These are phyloP conservation scores for Poecilobothrus nobilitatus DNA, from an alignment of 2,888 invertebrate species.

Conservation along the genomic window DNA sequence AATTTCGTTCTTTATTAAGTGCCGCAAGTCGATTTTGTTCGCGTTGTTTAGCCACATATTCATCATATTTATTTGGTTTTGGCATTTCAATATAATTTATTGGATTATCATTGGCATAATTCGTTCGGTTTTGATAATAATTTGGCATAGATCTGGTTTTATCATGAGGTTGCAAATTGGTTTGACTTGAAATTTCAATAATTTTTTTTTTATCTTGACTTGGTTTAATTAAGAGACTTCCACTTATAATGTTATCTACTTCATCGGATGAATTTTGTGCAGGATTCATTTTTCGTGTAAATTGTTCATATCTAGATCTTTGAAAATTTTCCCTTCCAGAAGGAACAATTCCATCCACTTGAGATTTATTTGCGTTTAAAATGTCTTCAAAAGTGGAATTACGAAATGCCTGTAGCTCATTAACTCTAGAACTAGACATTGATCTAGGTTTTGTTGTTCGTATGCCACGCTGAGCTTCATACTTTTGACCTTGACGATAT, in stretches of 20 bases:
- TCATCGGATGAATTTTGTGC: slow-evolving; percentile 23
- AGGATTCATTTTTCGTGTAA: slow-evolving; percentile 32
- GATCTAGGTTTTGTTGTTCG: slow-evolving; percentile 35
- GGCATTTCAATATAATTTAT: slow-evolving; percentile 22
- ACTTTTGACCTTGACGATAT: slow-evolving; percentile 33
- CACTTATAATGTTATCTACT: slow-evolving; percentile 34
- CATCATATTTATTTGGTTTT: slow-evolving; percentile 40
- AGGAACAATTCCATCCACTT: not conserved
- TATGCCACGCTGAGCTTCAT: slow-evolving; percentile 20
- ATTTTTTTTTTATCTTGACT: slow-evolving; percentile 30
- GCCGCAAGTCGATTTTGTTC: slow-evolving; percentile 30
- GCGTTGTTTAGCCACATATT: slow-evolving; percentile 39
- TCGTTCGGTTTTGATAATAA: slow-evolving; percentile 33
- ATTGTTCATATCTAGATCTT: slow-evolving; percentile 28
- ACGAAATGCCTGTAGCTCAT: slow-evolving; percentile 26
- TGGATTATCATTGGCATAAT: not conserved
- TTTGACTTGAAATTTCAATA: slow-evolving; percentile 36
- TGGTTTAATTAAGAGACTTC: slow-evolving; percentile 38
- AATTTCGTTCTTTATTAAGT: slow-evolving; percentile 10
- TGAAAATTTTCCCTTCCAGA: slow-evolving; percentile 31
- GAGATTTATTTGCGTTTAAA: not conserved
- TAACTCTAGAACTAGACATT: slow-evolving; percentile 34
- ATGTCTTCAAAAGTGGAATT: not conserved
- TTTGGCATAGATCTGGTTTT: slow-evolving; percentile 42
- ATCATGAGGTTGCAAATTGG: slow-evolving; percentile 26